Percentiles rank a stretch among this genome's conserved stretches.
These are phyloP conservation scores for Hapalemur alaotrensis DNA, from an alignment of 2,797 vertebrate species.

Conservation along the genomic window DNA sequence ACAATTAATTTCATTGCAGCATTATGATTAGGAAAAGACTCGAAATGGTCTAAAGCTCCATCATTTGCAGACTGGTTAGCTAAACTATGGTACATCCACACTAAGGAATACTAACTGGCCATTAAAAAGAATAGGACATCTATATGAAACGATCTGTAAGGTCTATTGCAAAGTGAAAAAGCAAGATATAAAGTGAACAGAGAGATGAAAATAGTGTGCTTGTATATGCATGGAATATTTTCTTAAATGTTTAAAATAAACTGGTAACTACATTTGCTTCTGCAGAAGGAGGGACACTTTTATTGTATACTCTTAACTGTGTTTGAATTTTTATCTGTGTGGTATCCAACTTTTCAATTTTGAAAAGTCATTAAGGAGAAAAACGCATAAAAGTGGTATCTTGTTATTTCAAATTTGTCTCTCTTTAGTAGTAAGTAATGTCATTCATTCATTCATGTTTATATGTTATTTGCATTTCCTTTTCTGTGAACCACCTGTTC, in stretches of 20 bases:
- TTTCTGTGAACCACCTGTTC: background rate
- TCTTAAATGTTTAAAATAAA: background rate
- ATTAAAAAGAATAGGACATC: background rate
- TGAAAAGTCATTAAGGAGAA: background rate
- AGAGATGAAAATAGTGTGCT: background rate
- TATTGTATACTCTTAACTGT: background rate
- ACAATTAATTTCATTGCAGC: background rate
- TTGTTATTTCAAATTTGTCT: background rate
- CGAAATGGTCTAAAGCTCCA: background rate
- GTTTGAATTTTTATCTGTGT: background rate
- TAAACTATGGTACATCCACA: background rate
- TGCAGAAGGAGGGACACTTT: background rate
- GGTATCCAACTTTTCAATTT: background rate
- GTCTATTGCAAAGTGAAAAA: background rate
- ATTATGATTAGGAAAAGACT: background rate
- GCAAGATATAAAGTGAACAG: background rate
- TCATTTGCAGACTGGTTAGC: background rate
- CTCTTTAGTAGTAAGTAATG: background rate
- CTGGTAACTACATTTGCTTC: background rate
- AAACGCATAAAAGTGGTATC: background rate
- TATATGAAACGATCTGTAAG: background rate
- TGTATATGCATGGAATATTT: background rate
- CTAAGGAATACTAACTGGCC: background rate
- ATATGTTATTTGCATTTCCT: background rate
- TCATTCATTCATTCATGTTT: background rate